phyloP scores from a whole-genome alignment of 1,140 invertebrate genomes.

The Bombus pyrosoma region DNA sequence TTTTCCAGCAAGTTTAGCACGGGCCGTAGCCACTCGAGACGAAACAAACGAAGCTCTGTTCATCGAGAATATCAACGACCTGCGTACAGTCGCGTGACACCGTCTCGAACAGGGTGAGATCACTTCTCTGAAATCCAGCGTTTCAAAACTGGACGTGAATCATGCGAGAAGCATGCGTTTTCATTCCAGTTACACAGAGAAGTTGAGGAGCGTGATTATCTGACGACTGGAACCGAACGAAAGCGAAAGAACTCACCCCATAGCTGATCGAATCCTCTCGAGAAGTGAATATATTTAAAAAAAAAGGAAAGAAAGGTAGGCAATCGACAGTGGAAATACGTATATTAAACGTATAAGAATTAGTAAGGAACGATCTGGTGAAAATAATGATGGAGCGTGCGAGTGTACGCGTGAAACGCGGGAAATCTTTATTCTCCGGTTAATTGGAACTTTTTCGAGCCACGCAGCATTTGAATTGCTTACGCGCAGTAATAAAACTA shows the following conservation, averaged over 20 bases:
- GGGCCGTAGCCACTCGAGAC: background rate
- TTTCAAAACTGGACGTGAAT: constrained; percentile 29
- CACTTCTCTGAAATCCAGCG: constrained; percentile 20
- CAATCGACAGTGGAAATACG: background rate
- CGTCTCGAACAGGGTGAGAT: constrained; percentile 23
- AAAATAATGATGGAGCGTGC: background rate
- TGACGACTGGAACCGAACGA: background rate
- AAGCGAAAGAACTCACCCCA: background rate
- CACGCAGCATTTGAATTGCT: constrained; percentile 1
- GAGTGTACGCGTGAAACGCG: background rate
- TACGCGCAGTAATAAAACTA: constrained; percentile 3
- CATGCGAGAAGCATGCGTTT: constrained; percentile 29
- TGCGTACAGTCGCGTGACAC: constrained; percentile 14
- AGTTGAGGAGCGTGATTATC: background rate
- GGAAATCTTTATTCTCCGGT: background rate
- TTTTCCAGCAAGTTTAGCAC: background rate
- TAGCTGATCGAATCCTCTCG: background rate
- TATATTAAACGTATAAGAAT: background rate
- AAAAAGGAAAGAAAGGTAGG: background rate
- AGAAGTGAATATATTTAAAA: background rate
- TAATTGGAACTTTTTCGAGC: background rate
- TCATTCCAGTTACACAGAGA: background rate
- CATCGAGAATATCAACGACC: constrained; percentile 31
- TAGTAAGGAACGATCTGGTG: background rate
- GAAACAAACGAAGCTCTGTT: background rate